These are phyloP conservation scores for Macrophya annulata DNA, from an alignment of 2,888 invertebrate genomes.

Conservation along the genomic window DNA sequence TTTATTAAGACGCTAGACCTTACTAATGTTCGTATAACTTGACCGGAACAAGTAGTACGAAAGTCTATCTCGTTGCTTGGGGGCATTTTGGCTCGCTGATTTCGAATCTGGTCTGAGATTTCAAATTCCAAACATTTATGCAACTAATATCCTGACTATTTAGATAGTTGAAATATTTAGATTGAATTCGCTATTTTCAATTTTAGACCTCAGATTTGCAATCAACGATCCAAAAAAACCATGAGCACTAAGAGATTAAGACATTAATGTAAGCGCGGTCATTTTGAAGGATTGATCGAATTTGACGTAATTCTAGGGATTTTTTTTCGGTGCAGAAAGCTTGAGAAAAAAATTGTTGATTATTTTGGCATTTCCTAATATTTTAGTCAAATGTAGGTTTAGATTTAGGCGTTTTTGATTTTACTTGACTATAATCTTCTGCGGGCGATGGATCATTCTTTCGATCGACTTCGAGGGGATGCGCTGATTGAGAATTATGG, in stretches of 20 bases:
- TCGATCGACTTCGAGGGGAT: slow-evolving; percentile 64
- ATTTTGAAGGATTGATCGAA: background rate
- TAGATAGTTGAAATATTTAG: too few species aligned
- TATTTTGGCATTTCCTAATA: background rate
- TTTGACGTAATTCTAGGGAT: background rate
- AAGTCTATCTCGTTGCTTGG: background rate
- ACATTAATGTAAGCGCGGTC: background rate
- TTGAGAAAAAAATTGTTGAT: background rate
- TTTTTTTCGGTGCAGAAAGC: background rate
- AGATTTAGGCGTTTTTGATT: background rate
- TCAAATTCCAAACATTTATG: too few species aligned
- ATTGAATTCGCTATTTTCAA: too few species aligned
- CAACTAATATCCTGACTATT: too few species aligned
- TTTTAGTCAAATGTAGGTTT: background rate
- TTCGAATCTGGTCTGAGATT: background rate
- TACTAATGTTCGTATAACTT: too few species aligned
- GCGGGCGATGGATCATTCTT: slow-evolving; percentile 56
- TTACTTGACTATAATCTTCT: background rate
- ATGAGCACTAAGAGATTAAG: background rate
- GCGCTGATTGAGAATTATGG: slow-evolving; percentile 70
- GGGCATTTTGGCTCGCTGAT: background rate
- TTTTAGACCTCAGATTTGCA: too few species aligned
- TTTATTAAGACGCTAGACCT: too few species aligned
- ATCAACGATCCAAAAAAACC: too few species aligned
- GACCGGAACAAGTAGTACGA: too few species aligned